Base-by-base conservation (phyloP, 2,797 vertebrate species). In the Aldrovandia affinis region DNA sequence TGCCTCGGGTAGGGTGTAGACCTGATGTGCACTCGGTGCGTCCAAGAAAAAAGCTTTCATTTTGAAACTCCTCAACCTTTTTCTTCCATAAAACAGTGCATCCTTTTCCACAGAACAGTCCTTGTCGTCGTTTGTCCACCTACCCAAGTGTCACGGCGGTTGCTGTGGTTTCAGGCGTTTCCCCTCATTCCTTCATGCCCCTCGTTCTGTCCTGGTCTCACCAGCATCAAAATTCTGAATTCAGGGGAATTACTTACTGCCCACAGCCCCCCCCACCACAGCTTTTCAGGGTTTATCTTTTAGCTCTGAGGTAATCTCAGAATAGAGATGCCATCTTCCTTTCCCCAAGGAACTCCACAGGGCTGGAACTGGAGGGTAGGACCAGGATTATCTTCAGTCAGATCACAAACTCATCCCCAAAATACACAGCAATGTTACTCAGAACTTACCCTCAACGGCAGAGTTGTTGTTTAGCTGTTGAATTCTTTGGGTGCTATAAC, bases 261-360 rank as follows among this genome's bases (percentile, higher is more conserved):
- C 50, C 77, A 6, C n/a, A 12, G 9, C 55, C 47, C 57, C 12
- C 68, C 44, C 30, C 44, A 80, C 28, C 75, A 28, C 80, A 50
- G 80, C 70, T 82, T 85, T 61, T 25, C 4, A 9, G 14, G 12
- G 68, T 63, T 78, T 85, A 73, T 50, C 73, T 50, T 77, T 52
- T 63, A 81, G 80, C 79, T 78, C n/a, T 25, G 68, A 80, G 81
- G 65, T 61, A 30, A 44, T 79, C 81, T 77, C 8, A 50, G 50
- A 50, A 85, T 78, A 47, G 28, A 81, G 84, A 78, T 50, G 36
- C 39, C 28, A 36, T 80, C 61, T 63, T 36, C 36, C 42, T 28
- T n/a, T 70, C 33, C 80, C 79, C 73, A 59, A 75, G 44, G 83
- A 47, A 73, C 39, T 33, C 33, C 42, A 39, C 47, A 18, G 44